Conservation (phyloP, 1,140 invertebrate genomes). For the Stegodyphus dumicola region DNA sequence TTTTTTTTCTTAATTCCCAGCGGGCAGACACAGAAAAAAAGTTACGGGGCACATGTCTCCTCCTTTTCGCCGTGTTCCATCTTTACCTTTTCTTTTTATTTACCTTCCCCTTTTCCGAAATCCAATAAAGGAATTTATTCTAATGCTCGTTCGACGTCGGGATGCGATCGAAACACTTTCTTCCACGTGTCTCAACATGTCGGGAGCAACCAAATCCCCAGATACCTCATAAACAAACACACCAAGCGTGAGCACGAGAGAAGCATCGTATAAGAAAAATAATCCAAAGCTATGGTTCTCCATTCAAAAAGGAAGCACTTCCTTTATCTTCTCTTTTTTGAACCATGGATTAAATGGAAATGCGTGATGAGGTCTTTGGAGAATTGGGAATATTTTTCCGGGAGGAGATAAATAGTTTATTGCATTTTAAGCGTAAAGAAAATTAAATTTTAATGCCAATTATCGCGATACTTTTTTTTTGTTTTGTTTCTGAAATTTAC, state of each 20-base stretch:
- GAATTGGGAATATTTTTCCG: too few species aligned
- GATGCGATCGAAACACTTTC: background rate
- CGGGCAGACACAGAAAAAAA: background rate
- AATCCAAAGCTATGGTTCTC: background rate
- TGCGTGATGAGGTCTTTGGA: too few species aligned
- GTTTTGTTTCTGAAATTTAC: too few species aligned
- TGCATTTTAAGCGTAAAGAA: too few species aligned
- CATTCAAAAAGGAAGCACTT: too few species aligned
- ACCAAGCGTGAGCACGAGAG: background rate
- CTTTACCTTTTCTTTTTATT: background rate
- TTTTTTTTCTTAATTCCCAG: background rate
- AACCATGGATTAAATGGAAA: too few species aligned
- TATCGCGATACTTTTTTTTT: too few species aligned
- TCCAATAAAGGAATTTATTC: conserved; percentile 3
- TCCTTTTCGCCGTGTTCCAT: background rate
- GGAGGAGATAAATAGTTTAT: too few species aligned
- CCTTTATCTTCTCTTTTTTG: too few species aligned
- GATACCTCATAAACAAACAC: background rate
- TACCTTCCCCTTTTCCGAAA: background rate
- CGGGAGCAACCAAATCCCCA: background rate
- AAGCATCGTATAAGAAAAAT: background rate
- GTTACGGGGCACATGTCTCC: background rate
- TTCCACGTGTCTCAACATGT: background rate
- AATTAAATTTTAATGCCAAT: too few species aligned
- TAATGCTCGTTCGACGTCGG: background rate